phyloP scores from a whole-genome alignment of 2,797 vertebrate species.

The Argentina silus region DNA sequence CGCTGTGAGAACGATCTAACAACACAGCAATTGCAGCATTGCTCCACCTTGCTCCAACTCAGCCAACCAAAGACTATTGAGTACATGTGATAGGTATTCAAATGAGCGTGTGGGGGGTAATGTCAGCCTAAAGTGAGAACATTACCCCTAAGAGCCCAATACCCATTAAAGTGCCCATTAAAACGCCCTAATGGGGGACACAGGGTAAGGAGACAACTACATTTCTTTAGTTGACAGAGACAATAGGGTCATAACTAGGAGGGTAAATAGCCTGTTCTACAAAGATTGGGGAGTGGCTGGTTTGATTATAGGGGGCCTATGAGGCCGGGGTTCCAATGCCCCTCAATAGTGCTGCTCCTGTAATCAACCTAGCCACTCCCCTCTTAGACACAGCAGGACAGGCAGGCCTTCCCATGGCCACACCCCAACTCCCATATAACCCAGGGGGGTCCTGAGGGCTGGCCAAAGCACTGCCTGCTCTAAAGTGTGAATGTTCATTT shows the following conservation, averaged over 20 bases:
- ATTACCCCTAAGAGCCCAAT: conserved; percentile 44
- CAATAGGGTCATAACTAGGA: conserved; percentile 52
- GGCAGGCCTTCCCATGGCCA: not conserved
- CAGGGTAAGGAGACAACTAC: not conserved
- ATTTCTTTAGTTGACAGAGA: conserved; percentile 44
- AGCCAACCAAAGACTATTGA: not conserved
- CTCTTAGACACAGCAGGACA: not conserved
- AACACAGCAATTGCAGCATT: not conserved
- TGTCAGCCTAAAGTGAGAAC: conserved; percentile 42
- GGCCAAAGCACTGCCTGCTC: not conserved
- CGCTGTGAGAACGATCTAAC: not conserved
- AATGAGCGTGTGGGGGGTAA: not conserved
- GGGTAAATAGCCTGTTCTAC: conserved; percentile 44
- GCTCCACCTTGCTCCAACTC: not conserved
- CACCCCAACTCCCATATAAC: not conserved
- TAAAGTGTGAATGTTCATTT: not conserved
- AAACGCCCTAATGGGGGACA: conserved; percentile 27
- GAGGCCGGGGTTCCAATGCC: too few relatives aligned
- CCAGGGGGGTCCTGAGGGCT: not conserved
- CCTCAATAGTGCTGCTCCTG: conserved; percentile 4
- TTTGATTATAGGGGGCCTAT: too few relatives aligned
- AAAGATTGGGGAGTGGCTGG: not conserved
- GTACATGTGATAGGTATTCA: not conserved
- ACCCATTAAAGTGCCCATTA: conserved; percentile 18
- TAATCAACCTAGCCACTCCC: not conserved